Conservation (phyloP, 2,797 vertebrate genomes). For the Tangara arthus region DNA sequence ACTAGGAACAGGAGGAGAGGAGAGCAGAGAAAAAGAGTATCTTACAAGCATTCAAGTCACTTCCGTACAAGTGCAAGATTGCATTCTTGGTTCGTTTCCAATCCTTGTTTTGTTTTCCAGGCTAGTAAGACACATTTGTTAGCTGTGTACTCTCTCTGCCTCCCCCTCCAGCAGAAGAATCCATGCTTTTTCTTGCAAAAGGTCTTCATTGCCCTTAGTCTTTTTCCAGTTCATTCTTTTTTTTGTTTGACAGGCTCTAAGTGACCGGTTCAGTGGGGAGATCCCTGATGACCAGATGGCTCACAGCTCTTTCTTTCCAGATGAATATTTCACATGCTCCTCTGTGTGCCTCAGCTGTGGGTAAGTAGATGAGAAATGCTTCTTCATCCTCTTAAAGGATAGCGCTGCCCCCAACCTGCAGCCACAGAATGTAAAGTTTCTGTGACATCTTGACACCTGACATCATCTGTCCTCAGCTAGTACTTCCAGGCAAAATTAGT, state of each 20-base stretch:
- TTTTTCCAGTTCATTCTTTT: not conserved
- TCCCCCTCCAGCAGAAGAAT: not conserved
- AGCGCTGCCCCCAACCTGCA: not conserved
- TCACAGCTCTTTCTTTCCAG: conserved; percentile 96
- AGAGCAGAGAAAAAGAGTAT: not conserved
- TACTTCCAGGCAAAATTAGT: not conserved
- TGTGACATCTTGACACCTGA: not conserved
- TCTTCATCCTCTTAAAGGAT: not conserved
- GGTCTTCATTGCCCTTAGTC: not conserved
- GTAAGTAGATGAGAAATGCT: conserved; percentile 75
- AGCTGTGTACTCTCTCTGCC: not conserved
- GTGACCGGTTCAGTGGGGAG: conserved; percentile 96
- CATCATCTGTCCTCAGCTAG: not conserved
- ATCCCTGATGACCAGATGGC: conserved; percentile 93
- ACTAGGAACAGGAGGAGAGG: not conserved
- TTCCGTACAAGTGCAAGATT: not conserved
- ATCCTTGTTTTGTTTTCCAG: not conserved
- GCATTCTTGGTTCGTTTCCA: not conserved
- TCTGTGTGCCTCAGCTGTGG: conserved; percentile 95
- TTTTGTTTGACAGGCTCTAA: conserved; percentile 83
- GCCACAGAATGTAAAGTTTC: not conserved
- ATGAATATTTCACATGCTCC: conserved; percentile 98
- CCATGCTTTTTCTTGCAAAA: not conserved
- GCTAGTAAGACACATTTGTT: not conserved
- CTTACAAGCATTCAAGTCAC: not conserved